These are phyloP conservation scores for Exocentrus adspersus DNA, from an alignment of 2,888 invertebrate species.

Conservation along the genomic window DNA sequence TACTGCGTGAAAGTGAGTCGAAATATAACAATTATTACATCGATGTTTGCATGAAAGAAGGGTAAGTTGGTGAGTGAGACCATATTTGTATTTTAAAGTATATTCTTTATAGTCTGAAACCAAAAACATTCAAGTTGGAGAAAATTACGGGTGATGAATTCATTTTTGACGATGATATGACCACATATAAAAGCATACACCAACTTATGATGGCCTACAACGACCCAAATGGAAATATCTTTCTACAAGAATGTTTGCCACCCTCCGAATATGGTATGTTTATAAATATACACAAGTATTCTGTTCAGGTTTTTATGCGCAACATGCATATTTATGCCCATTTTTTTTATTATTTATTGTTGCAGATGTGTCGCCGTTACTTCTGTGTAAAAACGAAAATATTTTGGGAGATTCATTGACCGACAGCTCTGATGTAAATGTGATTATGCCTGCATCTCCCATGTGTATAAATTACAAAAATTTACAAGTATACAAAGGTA, in stretches of 20 bases:
- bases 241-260: conserved; percentile 80
- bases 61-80: conserved; percentile 63
- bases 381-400: conserved; percentile 72
- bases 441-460: conserved; percentile 65
- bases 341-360: conserved; percentile 8
- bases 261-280: conserved; percentile 85
- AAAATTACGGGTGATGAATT: conserved; percentile 70
- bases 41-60: conserved; percentile 81
- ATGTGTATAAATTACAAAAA: conserved; percentile 76
- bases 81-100: background rate
- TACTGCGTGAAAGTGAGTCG: conserved; percentile 83
- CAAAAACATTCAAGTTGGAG: conserved; percentile 77
- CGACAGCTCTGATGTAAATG: conserved; percentile 64
- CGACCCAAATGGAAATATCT: conserved; percentile 70
- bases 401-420: conserved; percentile 67
- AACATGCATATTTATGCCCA: too few species aligned
- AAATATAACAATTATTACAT: conserved; percentile 83
- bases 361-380: conserved; percentile 75
- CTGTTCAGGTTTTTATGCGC: too few species aligned
- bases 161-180: conserved; percentile 64
- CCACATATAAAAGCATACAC: conserved; percentile 69
- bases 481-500: conserved; percentile 75
- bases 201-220: conserved; percentile 73
- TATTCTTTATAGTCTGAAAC: conserved; percentile 65
- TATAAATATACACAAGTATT: background rate